Conservation (phyloP, 1,140 invertebrate genomes). For the Pentalonia nigronervosa region DNA sequence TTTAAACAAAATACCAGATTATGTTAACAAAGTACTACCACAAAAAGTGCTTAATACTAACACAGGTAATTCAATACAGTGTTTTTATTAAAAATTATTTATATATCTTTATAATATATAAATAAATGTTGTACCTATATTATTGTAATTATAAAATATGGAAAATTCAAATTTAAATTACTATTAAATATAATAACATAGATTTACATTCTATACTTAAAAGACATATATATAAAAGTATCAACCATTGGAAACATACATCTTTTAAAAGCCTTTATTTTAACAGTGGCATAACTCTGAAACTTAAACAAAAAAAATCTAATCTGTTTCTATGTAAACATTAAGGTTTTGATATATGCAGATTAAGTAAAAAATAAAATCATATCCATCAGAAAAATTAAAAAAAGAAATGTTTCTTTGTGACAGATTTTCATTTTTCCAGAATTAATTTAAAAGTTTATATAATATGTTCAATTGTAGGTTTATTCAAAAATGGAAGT, state of each 20-base stretch:
- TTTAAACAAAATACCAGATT: constrained; percentile 67
- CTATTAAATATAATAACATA: background rate
- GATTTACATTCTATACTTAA: background rate
- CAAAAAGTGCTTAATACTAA: constrained; percentile 62
- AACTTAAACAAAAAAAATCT: too few relatives aligned
- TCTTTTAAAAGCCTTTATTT: background rate
- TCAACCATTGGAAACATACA: background rate
- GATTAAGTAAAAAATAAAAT: background rate
- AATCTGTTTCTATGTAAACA: background rate
- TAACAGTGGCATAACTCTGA: too few relatives aligned
- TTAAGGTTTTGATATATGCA: background rate
- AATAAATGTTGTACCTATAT: background rate
- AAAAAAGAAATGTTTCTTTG: background rate
- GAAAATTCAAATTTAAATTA: background rate
- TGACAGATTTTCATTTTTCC: background rate
- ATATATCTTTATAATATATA: too few relatives aligned
- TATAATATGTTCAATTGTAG: constrained; percentile 52
- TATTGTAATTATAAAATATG: background rate
- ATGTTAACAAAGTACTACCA: constrained; percentile 68
- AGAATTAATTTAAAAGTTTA: background rate
- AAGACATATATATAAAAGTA: background rate
- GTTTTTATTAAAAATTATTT: background rate
- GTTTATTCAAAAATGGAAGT: constrained; percentile 60
- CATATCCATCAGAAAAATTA: background rate
- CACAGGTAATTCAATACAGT: constrained; percentile 59